These are phyloP conservation scores for Tauraco erythrolophus DNA, from an alignment of 2,113 vertebrate genomes.

Conservation along the genomic window DNA sequence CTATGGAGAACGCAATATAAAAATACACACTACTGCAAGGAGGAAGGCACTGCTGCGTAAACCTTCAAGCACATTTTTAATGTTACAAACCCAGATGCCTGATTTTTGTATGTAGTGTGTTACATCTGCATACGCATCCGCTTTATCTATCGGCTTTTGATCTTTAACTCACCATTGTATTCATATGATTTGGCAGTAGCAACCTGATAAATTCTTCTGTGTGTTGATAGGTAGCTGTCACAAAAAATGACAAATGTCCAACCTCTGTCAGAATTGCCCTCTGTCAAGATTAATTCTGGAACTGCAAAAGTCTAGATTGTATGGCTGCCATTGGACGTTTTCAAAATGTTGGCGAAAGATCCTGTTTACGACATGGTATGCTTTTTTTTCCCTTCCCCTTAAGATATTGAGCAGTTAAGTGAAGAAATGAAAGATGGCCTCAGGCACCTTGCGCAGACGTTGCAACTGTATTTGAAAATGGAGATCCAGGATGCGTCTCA, in stretches of 20 bases:
- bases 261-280: constrained; percentile 20
- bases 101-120: neutral
- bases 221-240: constrained; percentile 38
- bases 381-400: neutral
- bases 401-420: constrained; percentile 84
- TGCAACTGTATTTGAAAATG: constrained; percentile 85
- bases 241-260: constrained; percentile 10
- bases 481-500: constrained; percentile 78
- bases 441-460: constrained; percentile 82
- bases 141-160: constrained; percentile 31
- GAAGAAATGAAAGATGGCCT: constrained; percentile 91
- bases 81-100: neutral
- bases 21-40: neutral
- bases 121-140: neutral
- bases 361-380: neutral
- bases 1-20: neutral
- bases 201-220: neutral
- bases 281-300: constrained; percentile 16
- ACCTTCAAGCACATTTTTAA: neutral
- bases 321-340: constrained; percentile 13
- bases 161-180: neutral
- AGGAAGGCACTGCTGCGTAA: neutral
- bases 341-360: constrained; percentile 24
- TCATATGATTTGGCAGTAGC: constrained; percentile 15
- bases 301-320: constrained; percentile 13